Evolutionary conservation across 2,113 vertebrate genomes (phyloP), one percentile per base, ranked within the genome.

Genomic region (Zootoca vivipara): DNA sequence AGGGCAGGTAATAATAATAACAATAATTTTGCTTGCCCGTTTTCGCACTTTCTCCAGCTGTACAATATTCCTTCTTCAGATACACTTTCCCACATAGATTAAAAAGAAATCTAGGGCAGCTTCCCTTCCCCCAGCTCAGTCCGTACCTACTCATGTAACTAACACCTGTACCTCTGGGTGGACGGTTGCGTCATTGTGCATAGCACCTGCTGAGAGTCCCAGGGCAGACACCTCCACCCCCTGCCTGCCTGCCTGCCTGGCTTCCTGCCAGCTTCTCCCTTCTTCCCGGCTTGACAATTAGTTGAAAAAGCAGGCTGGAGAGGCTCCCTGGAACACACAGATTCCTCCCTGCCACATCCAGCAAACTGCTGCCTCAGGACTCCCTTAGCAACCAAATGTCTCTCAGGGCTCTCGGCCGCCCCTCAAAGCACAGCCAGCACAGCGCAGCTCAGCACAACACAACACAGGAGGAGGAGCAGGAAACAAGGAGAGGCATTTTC

Each of bases 361-460:
- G 69, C 77, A 65, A 85, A 80, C 83, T 13, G 82, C 88, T 73
- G 70, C 40, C 83, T 75, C 78, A 30, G 73, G n/a, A 82, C 78
- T 82, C 88, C 78, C 88, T 20, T 86, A 82, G 88, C 83, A 89
- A 89, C 84, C 78, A 77, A 56, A 82, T 78, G 83, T 85, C 78
- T 85, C 88, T 30, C n/a, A 64, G 88, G 83, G 56, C 78, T 81
- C n/a, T 64, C 9, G 18, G 78, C 84, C 1, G 84, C 70, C 72
- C 81, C 84, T 56, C 35, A 5, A 46, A 89, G 74, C 12, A 7
- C 33, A 13, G 73, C 62, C 69, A n/a, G n/a, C 33, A 3, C 79
- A 52, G n/a, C 33, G 3, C 79, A 52, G 33, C 33, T 77, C 74
- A 38, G 69, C 77, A 30, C 58, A 80, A 64, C 3, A 9, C 6